Evolutionary conservation across 2,113 vertebrate species (phyloP).

Genomic region (Nesospiza acunhae): DNA sequence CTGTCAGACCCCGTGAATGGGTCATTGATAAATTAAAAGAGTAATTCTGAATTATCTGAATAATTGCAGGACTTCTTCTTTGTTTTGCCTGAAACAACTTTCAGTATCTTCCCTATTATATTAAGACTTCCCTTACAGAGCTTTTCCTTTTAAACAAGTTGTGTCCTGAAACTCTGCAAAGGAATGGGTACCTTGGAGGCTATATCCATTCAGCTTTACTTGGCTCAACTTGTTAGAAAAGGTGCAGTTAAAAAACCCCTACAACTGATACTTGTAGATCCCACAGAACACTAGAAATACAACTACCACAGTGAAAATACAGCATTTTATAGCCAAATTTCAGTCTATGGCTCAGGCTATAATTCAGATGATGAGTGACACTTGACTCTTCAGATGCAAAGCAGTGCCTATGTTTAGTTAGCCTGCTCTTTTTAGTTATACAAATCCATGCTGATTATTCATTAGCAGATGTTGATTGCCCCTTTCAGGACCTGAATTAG

Average conservation of each 20-base stretch:
- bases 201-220: constrained; percentile 56
- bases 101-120: constrained; percentile 14
- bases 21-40: neutral
- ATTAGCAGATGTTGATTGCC: neutral
- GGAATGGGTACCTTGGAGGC: constrained; percentile 58
- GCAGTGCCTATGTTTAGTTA: neutral
- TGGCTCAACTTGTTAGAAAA: constrained; percentile 71
- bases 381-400: neutral
- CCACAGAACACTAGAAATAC: neutral
- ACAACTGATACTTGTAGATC: neutral
- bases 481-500: neutral
- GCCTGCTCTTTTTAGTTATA: neutral
- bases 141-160: constrained; percentile 70
- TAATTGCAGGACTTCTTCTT: neutral
- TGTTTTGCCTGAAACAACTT: constrained; percentile 43
- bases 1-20: neutral
- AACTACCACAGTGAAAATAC: neutral
- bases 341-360: neutral
- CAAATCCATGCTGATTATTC: neutral
- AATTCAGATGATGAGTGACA: neutral
- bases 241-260: neutral
- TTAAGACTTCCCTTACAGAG: constrained; percentile 49
- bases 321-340: neutral
- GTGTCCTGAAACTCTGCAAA: constrained; percentile 65
- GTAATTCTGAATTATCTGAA: neutral